Conservation (phyloP, 2,888 invertebrate species). For the Napeogenes inachia region DNA sequence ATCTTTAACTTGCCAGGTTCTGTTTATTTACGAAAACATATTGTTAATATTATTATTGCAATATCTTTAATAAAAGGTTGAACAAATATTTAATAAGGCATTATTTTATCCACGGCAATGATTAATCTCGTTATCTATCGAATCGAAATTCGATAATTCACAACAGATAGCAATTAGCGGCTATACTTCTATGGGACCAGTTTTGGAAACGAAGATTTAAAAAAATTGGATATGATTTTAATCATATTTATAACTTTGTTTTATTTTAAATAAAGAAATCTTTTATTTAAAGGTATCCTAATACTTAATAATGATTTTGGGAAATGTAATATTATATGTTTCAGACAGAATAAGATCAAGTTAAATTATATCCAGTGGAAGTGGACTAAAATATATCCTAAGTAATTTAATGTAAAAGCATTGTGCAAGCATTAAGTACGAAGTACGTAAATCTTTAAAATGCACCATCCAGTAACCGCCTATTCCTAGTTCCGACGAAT, state of each 20-base stretch:
- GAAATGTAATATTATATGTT: too few relatives aligned
- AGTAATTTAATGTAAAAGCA: neutral
- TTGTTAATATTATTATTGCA: too few relatives aligned
- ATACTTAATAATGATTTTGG: too few relatives aligned
- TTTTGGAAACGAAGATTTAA: conserved; percentile 2
- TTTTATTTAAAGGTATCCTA: too few relatives aligned
- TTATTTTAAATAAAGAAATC: too few relatives aligned
- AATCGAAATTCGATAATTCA: conserved; percentile 25
- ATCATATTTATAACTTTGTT: neutral
- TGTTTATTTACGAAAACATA: too few relatives aligned
- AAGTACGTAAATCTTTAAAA: conserved; percentile 5
- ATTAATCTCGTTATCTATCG: conserved; percentile 20
- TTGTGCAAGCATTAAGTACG: neutral
- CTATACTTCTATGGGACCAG: conserved; percentile 18
- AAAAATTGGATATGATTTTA: neutral
- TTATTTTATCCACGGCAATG: conserved; percentile 9
- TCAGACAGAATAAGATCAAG: conserved; percentile 3
- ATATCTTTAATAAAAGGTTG: neutral
- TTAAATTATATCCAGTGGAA: neutral
- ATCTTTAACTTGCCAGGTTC: too few relatives aligned
- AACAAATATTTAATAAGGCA: neutral
- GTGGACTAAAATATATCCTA: too few relatives aligned
- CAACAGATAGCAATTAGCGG: conserved; percentile 20
- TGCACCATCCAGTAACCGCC: conserved; percentile 24
- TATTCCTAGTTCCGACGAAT: conserved; percentile 22